Conservation (phyloP, 2,888 invertebrate genomes). For the Eupithecia vulgata region DNA sequence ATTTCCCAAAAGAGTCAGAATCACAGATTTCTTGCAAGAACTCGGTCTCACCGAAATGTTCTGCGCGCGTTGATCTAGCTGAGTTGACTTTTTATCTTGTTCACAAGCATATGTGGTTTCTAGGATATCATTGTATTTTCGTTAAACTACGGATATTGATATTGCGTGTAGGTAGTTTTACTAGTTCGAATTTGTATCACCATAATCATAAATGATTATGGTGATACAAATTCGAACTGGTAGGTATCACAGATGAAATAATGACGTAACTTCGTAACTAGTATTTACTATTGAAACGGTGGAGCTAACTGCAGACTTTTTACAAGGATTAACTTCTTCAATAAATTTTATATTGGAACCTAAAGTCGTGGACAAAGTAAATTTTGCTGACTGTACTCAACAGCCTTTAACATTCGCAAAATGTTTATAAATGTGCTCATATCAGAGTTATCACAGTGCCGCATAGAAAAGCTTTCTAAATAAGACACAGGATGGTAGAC, state of each 20-base stretch:
- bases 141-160: not conserved
- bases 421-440: not conserved
- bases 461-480: slow-evolving; percentile 6
- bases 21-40: not conserved
- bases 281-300: too few relatives aligned
- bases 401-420: not conserved
- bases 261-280: too few relatives aligned
- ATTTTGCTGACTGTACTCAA: not conserved
- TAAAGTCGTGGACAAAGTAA: not conserved
- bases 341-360: not conserved
- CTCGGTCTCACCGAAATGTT: not conserved
- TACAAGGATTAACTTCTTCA: not conserved
- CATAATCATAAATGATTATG: too few relatives aligned
- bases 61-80: not conserved
- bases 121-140: not conserved
- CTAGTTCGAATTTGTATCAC: too few relatives aligned
- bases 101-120: not conserved
- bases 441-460: not conserved
- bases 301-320: too few relatives aligned
- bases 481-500: slow-evolving; percentile 13
- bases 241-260: too few relatives aligned
- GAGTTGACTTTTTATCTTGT: not conserved
- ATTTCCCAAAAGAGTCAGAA: slow-evolving; percentile 1
- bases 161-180: not conserved
- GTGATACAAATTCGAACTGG: too few relatives aligned